Percentiles rank a stretch among this genome's conserved stretches.
phyloP scores from a whole-genome alignment of 2,888 invertebrate genomes.

The Rotaria macrura region DNA sequence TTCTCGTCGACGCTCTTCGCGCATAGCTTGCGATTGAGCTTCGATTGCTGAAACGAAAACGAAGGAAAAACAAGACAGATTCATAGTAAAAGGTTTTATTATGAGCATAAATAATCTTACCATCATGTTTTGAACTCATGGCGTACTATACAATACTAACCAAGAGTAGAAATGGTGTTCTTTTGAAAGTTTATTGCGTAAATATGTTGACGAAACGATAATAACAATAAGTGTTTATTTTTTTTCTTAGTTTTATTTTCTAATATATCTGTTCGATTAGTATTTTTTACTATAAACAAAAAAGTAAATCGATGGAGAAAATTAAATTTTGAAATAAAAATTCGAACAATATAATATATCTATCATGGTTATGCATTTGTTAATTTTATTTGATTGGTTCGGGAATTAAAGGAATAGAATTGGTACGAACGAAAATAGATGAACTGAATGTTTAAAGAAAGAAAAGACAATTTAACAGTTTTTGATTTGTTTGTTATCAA shows the following conservation, averaged over 20 bases:
- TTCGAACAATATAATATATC: too few relatives aligned
- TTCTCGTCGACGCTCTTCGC: background rate
- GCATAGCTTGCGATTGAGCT: slow-evolving; percentile 1
- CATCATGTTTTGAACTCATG: slow-evolving; percentile 16
- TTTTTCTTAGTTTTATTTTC: too few relatives aligned
- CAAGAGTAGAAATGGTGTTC: background rate
- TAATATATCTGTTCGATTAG: too few relatives aligned
- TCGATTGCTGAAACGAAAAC: background rate
- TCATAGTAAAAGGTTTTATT: background rate
- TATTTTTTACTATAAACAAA: too few relatives aligned
- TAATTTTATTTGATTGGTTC: background rate
- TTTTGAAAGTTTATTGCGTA: background rate
- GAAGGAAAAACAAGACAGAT: background rate
- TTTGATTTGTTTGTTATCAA: slow-evolving; percentile 10
- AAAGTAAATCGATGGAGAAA: too few relatives aligned
- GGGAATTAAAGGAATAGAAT: background rate
- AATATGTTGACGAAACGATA: background rate
- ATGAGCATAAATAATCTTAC: background rate
- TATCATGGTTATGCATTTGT: background rate
- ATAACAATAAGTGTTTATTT: background rate
- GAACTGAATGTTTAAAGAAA: slow-evolving; percentile 8
- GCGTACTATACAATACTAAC: background rate
- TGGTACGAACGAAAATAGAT: background rate
- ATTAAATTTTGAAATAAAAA: too few relatives aligned
- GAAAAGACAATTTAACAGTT: background rate